phyloP scores from a whole-genome alignment of 1,140 invertebrate genomes.

The Ephestia elutella region DNA sequence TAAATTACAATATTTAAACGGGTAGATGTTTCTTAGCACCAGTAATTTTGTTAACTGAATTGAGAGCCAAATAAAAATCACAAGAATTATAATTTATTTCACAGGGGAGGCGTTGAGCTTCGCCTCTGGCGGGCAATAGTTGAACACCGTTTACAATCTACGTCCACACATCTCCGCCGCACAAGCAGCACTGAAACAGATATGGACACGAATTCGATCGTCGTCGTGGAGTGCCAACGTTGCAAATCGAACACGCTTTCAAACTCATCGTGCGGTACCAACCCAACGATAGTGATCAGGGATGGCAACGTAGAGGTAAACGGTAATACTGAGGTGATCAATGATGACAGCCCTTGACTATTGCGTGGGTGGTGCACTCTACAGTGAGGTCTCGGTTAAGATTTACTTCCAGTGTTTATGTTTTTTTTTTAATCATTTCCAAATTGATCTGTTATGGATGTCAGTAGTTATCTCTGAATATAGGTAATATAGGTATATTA shows the following conservation, averaged over 20 bases:
- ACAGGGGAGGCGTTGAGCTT: constrained; percentile 68
- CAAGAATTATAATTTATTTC: neutral
- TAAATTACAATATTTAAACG: too few relatives aligned
- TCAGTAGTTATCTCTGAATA: too few relatives aligned
- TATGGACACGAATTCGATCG: constrained; percentile 63
- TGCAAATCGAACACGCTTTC: constrained; percentile 41
- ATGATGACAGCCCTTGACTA: constrained; percentile 57
- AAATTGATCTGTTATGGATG: too few relatives aligned
- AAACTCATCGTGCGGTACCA: constrained; percentile 40
- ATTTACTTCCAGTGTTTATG: constrained; percentile 1
- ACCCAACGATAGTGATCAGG: constrained; percentile 54
- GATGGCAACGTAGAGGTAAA: constrained; percentile 38
- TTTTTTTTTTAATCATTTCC: too few relatives aligned
- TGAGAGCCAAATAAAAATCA: too few relatives aligned
- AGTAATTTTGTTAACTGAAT: too few relatives aligned
- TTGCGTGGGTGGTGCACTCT: constrained; percentile 71
- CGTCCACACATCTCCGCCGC: constrained; percentile 30
- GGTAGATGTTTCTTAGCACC: too few relatives aligned
- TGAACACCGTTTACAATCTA: constrained; percentile 59
- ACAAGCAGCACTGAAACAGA: constrained; percentile 66
- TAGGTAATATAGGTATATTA: too few relatives aligned
- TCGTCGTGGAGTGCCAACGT: constrained; percentile 60
- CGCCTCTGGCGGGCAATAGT: constrained; percentile 74
- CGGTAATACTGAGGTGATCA: constrained; percentile 24
- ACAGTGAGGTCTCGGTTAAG: constrained; percentile 36